phyloP scores from a whole-genome alignment of 2,888 invertebrate species.

The Lasioglossum morio region DNA sequence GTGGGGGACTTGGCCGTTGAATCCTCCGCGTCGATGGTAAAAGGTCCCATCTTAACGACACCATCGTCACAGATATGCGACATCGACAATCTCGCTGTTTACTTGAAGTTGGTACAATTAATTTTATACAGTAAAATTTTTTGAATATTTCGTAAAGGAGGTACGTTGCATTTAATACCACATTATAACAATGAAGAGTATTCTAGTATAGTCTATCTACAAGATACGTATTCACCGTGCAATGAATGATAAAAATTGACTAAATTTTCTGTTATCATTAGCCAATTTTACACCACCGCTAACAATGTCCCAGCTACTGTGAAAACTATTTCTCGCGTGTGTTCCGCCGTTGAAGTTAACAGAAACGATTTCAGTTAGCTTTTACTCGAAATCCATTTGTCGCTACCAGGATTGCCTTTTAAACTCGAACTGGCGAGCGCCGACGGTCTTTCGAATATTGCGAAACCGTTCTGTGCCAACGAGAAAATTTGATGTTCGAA shows the following conservation, averaged over 20 bases:
- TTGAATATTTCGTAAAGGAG: neutral
- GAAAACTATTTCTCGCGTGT: neutral
- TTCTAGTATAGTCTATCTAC: neutral
- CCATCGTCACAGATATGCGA: neutral
- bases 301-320: neutral
- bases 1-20: slow-evolving; percentile 8
- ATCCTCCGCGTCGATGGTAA: neutral
- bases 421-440: neutral
- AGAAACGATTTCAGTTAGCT: neutral
- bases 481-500: slow-evolving; percentile 21
- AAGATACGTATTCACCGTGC: too few relatives aligned
- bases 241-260: too few relatives aligned
- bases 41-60: neutral
- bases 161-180: neutral
- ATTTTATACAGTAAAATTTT: neutral
- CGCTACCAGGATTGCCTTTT: neutral
- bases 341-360: neutral
- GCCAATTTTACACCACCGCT: neutral
- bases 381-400: neutral
- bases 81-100: neutral
- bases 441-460: neutral
- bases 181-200: neutral
- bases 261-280: neutral
- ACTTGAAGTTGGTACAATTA: neutral
- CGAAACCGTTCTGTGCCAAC: neutral